A percentile compares a stretch with the other conserved stretches of the same genome.
These are phyloP conservation scores for Ageneiosus marmoratus DNA, from an alignment of 2,113 vertebrate species.

Conservation along the genomic window DNA sequence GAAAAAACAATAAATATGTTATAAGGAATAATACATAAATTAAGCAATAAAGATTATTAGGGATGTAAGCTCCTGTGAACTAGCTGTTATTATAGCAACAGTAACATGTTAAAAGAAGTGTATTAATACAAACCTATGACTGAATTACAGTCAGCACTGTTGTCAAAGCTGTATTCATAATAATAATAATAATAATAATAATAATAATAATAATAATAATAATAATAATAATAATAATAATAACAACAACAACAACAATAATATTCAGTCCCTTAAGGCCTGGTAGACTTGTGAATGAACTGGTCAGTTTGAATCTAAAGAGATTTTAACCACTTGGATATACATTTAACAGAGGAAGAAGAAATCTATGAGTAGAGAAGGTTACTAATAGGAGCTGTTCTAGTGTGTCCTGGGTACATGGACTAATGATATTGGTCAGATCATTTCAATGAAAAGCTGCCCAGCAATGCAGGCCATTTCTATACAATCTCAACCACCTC, in stretches of 20 bases:
- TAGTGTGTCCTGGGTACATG: slow-evolving; percentile 33
- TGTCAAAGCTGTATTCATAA: background rate
- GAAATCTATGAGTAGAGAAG: slow-evolving; percentile 29
- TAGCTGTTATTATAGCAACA: background rate
- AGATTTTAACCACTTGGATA: background rate
- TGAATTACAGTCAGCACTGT: background rate
- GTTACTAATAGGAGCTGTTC: too few species aligned
- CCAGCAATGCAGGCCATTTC: slow-evolving; percentile 50
- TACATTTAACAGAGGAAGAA: background rate
- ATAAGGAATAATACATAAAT: too few species aligned
- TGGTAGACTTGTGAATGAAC: background rate
- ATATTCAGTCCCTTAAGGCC: background rate
- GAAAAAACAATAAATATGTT: background rate
- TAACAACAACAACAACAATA: too few species aligned
- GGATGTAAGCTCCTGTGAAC: background rate
- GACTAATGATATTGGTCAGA: slow-evolving; percentile 38
- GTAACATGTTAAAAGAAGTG: background rate
- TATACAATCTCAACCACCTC: slow-evolving; percentile 28
- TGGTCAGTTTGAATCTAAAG: background rate
- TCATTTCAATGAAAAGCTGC: slow-evolving; percentile 42
- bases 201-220: too few species aligned
- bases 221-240: too few species aligned
- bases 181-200: too few species aligned
- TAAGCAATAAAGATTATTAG: background rate
- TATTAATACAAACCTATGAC: background rate